A percentile compares a stretch with the other conserved stretches of the same genome.
These are phyloP conservation scores for Volucella zonaria DNA, from an alignment of 2,888 invertebrate species.

Conservation along the genomic window DNA sequence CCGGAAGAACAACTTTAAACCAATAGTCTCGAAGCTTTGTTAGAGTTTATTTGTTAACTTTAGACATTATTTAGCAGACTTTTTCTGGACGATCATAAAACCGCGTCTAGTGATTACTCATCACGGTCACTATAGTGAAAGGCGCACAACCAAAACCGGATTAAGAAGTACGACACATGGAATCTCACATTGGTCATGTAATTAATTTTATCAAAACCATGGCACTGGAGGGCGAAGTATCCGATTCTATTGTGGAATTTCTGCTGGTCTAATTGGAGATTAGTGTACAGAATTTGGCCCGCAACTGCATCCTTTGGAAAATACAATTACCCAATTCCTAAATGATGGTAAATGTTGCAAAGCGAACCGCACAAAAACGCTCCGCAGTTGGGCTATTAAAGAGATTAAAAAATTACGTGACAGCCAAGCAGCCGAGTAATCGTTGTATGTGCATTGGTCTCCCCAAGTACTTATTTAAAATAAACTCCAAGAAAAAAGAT, in stretches of 20 bases:
- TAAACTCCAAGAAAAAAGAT: constrained; percentile 42
- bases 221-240: constrained; percentile 92
- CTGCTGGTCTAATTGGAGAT: constrained; percentile 97
- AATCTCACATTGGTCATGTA: constrained; percentile 94
- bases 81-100: no score
- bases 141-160: constrained; percentile 87
- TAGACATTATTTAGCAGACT: no score
- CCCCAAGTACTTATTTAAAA: constrained; percentile 53
- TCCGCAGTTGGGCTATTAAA: constrained; percentile 97
- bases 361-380: constrained; percentile 92
- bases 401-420: constrained; percentile 95
- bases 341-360: constrained; percentile 94
- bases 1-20: no score
- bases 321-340: constrained; percentile 91
- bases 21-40: no score
- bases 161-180: constrained; percentile 90
- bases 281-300: constrained; percentile 94
- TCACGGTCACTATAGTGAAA: no score
- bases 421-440: constrained; percentile 57
- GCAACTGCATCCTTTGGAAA: constrained; percentile 92
- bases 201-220: constrained; percentile 94
- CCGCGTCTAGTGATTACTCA: no score
- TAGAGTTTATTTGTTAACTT: no score
- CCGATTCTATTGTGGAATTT: constrained; percentile 92
- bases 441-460: constrained; percentile 47